phyloP scores from a whole-genome alignment of 2,113 vertebrate genomes.

The Amphiprion percula region DNA sequence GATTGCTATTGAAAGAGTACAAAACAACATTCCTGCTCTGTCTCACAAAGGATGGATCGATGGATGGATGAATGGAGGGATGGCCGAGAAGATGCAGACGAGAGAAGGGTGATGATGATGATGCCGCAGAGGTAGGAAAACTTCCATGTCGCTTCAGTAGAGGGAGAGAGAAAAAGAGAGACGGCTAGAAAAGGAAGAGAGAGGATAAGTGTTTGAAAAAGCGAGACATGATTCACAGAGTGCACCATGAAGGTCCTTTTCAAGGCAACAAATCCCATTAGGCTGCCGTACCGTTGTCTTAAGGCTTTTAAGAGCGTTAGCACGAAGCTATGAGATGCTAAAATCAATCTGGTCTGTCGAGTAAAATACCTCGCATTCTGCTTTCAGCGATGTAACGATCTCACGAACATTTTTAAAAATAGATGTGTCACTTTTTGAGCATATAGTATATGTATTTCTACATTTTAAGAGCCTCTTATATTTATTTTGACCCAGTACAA shows the following conservation, averaged over 20 bases:
- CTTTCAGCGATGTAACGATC: not conserved
- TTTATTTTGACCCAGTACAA: too few relatives aligned
- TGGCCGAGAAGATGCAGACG: conserved; percentile 11
- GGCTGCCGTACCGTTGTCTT: not conserved
- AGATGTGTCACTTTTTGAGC: too few relatives aligned
- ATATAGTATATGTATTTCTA: not conserved
- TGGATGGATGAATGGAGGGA: conserved; percentile 18
- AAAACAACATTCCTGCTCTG: conserved; percentile 9
- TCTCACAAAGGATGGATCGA: conserved; percentile 17
- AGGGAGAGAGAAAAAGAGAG: conserved; percentile 16
- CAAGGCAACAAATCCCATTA: not conserved
- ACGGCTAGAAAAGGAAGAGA: conserved; percentile 29
- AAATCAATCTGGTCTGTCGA: conserved; percentile 7
- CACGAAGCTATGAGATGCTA: too few relatives aligned
- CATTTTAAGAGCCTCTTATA: not conserved
- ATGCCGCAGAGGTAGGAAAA: conserved; percentile 54
- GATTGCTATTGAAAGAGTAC: conserved; percentile 1
- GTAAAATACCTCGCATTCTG: conserved; percentile 1
- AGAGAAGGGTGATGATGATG: conserved; percentile 28
- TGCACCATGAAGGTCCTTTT: not conserved
- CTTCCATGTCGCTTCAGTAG: conserved; percentile 72
- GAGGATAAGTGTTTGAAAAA: conserved; percentile 4
- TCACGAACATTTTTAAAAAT: too few relatives aligned
- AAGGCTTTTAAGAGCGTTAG: conserved; percentile 24
- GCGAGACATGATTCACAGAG: conserved; percentile 19